Conservation (phyloP, 2,797 vertebrate genomes). For the Periophthalmus magnuspinnatus region DNA sequence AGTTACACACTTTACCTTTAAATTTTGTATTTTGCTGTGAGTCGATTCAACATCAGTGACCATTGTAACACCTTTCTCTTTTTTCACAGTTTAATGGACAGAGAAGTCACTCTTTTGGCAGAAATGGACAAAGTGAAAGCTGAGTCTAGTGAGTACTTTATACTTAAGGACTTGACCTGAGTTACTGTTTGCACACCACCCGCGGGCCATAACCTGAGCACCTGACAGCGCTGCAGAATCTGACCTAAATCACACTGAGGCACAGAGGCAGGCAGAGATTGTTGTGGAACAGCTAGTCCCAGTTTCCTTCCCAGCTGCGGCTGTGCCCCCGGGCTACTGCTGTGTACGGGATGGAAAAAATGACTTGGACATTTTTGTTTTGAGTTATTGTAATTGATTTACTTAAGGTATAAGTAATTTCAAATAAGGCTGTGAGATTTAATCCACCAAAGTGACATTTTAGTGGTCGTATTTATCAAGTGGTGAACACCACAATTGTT, state of each 20-base stretch:
- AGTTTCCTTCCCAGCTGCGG: constrained; percentile 44
- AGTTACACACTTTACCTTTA: not conserved
- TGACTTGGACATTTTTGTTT: not conserved
- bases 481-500: too few relatives aligned
- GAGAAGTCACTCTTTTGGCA: constrained; percentile 88
- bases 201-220: constrained; percentile 27
- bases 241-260: constrained; percentile 45
- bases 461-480: too few relatives aligned
- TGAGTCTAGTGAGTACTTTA: constrained; percentile 87
- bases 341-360: not conserved
- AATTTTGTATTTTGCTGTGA: not conserved
- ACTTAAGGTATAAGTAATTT: not conserved
- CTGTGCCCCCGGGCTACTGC: constrained; percentile 20
- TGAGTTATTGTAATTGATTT: not conserved
- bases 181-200: not conserved
- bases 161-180: constrained; percentile 19
- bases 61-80: not conserved
- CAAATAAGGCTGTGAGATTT: too few relatives aligned
- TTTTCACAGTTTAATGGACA: constrained; percentile 88
- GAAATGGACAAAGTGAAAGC: constrained; percentile 99
- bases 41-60: not conserved
- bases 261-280: constrained; percentile 22
- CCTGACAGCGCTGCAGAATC: constrained; percentile 34
- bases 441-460: too few relatives aligned
- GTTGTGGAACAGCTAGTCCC: constrained; percentile 48